phyloP scores from a whole-genome alignment of 2,113 vertebrate species.

The Sarotherodon lohbergeri region DNA sequence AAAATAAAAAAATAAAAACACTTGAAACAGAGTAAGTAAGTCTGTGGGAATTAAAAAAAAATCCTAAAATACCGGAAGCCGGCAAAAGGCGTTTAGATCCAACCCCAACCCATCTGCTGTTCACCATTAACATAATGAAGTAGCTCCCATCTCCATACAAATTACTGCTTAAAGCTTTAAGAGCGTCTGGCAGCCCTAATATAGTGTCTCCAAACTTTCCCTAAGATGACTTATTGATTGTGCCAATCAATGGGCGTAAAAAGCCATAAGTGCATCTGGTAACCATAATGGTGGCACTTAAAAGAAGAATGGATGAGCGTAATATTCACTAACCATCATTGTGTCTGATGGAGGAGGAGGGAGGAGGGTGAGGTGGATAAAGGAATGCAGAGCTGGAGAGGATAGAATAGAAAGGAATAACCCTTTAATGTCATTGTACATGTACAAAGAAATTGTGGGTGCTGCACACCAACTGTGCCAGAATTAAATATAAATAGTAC shows the following conservation, averaged over 20 bases:
- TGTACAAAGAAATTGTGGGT: background rate
- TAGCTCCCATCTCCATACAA: conserved; percentile 54
- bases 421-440: background rate
- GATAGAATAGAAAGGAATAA: background rate
- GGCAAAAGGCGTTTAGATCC: conserved; percentile 15
- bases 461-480: background rate
- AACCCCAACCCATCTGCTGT: conserved; percentile 42
- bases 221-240: conserved; percentile 72
- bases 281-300: conserved; percentile 73
- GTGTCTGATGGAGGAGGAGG: conserved; percentile 24
- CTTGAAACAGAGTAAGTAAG: background rate
- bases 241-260: conserved; percentile 72
- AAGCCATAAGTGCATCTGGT: conserved; percentile 72
- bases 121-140: conserved; percentile 65
- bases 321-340: conserved; percentile 54
- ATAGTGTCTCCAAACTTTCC: conserved; percentile 68
- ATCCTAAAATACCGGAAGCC: background rate
- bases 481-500: background rate
- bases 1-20: background rate
- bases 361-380: background rate
- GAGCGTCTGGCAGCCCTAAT: conserved; percentile 61
- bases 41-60: background rate
- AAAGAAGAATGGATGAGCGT: conserved; percentile 51
- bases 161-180: conserved; percentile 54
- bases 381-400: background rate